Evolutionary conservation across 2,113 vertebrate species (phyloP), one percentile per base, ranked within the genome.

Genomic region (Saguinus midas): DNA sequence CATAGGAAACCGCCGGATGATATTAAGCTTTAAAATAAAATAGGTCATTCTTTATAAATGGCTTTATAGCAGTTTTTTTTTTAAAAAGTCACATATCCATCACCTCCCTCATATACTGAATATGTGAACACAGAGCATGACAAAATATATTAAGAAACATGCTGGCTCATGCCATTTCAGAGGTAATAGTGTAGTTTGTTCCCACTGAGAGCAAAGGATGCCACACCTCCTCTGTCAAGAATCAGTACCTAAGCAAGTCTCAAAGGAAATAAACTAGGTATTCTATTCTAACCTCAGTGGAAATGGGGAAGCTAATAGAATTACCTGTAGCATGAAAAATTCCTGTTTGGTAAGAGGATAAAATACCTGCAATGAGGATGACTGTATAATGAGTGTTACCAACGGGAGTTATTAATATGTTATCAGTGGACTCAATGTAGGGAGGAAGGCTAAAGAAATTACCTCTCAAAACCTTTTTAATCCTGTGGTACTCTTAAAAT

Each of bases 11-110:
- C 48, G 95, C 66, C 27, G 40, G 55, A 68, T 52, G 37, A 88
- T 80, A 32, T 40, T 96, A 75, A 50, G 64, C 70, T 88, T 98
- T 92, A 91, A 96, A 91, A 95, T 90, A 95, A 97, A 96, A 85
- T 78, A 78, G 66, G 87, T 85, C 91, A 95, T 97, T 93, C 52
- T 95, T 93, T 93, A 66, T 84, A 97, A 96, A 90, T 37, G 13
- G 40, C 52, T 94, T 95, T 94, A 96, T 0, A 76, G 58, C 18
- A n/a, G 37, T 25, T 91, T 82, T 91, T 82, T 70, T 40, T 87
- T 93, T 92, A 92, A 94, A 94, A 90, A 66, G 78, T 73, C 40
- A 55, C 48, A 43, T 61, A 72, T 23, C 64, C 9, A 83, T 89
- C 29, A 50, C 55, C 64, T 91, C 70, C 61, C 23, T 90, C 66